A percentile compares a stretch with the other conserved stretches of the same genome.
Evolutionary conservation across 2,113 vertebrate species (phyloP).

Genomic region (Callocephalon fimbriatum): DNA sequence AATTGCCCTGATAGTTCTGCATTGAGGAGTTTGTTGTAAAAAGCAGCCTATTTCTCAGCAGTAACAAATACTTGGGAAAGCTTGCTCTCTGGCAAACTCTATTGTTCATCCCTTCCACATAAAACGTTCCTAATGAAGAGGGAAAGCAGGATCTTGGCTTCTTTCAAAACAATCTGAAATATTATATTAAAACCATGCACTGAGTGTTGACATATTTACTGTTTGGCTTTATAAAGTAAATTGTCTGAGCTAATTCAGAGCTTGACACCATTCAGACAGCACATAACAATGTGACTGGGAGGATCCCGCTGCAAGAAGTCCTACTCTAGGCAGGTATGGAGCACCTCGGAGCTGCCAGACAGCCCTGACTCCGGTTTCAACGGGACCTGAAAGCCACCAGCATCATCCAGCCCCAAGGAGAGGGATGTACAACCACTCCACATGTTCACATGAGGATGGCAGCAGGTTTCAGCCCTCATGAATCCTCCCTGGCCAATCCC

Average conservation of each 20-base stretch:
- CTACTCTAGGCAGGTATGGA: neutral
- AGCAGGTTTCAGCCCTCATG: neutral
- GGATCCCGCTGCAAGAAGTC: neutral
- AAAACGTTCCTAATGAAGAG: slow-evolving; percentile 39
- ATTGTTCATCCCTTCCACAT: slow-evolving; percentile 57
- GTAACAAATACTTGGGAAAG: slow-evolving; percentile 46
- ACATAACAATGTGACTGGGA: neutral
- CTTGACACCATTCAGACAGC: slow-evolving; percentile 23
- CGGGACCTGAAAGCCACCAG: neutral
- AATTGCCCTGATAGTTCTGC: slow-evolving; percentile 44
- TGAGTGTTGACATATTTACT: slow-evolving; percentile 60
- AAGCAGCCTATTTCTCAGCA: slow-evolving; percentile 46
- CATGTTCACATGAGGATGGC: neutral
- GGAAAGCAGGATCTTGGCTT: slow-evolving; percentile 56
- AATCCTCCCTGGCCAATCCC: neutral
- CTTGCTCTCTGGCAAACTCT: slow-evolving; percentile 41
- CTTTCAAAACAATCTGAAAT: slow-evolving; percentile 67
- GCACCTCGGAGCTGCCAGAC: neutral
- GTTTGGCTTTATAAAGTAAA: slow-evolving; percentile 43
- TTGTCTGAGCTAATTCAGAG: slow-evolving; percentile 31
- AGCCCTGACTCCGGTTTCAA: rapidly evolving
- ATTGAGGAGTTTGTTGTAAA: neutral
- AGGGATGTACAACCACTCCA: neutral
- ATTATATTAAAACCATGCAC: slow-evolving; percentile 45
- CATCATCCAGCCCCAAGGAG: neutral